Evolutionary conservation across 2,113 vertebrate species (phyloP).

Genomic region (Oceanodroma tethys): DNA sequence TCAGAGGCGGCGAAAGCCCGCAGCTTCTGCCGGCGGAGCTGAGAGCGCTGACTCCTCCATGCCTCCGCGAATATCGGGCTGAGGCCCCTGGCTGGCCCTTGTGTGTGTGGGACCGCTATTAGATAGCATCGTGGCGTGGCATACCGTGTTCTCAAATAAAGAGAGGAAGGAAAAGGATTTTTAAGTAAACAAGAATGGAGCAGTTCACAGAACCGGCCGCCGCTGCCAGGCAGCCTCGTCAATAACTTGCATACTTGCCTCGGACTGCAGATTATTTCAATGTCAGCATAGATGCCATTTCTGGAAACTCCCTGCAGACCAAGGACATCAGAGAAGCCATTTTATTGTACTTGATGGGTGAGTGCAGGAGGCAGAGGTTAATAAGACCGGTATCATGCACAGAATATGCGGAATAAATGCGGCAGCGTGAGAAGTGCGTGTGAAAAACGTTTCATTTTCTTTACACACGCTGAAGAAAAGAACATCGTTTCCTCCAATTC

Average conservation of each 20-base stretch:
- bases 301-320: conserved; percentile 58
- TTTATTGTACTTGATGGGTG: conserved; percentile 41
- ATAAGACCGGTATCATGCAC: background rate
- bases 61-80: background rate
- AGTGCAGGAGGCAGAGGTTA: conserved; percentile 50
- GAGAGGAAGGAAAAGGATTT: conserved; percentile 42
- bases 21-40: background rate
- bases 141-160: background rate
- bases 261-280: conserved; percentile 48
- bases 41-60: background rate
- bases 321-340: conserved; percentile 53
- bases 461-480: background rate
- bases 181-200: background rate
- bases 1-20: background rate
- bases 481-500: background rate
- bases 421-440: background rate
- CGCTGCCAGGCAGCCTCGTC: conserved; percentile 11
- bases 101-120: background rate
- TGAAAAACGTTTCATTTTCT: background rate
- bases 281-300: conserved; percentile 58
- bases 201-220: background rate
- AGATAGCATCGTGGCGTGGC: background rate
- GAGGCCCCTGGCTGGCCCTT: fast-evolving
- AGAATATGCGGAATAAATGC: background rate
- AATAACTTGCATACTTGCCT: conserved; percentile 36